Base-by-base conservation (phyloP, 2,888 invertebrate species). In the Lysandra coridon region DNA sequence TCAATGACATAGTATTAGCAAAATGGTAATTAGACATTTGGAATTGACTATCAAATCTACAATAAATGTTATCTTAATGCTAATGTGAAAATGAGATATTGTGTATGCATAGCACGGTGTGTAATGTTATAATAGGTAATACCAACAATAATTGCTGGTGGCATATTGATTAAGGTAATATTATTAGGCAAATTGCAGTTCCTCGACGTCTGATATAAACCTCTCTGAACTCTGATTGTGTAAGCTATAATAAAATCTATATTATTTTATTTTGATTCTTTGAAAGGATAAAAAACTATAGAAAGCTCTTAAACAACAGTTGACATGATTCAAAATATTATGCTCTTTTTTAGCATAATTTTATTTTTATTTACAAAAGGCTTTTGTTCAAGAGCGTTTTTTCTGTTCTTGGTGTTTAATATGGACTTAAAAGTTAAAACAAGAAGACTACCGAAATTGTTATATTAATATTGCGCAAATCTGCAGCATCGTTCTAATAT, bases 81-180 rank as follows among this genome's bases (percentile, higher is more conserved):
- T 33, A 30, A 76, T 76, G 33, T 53, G 53, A 53, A 75, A 75
- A 75, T 75, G 12, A 75, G 57, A 76, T 53, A 76, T 76, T 76
- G 33, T 33, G 76, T 53, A 33, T 23, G 49, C 53, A 44, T 74
- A 23, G 74, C n/a, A 74, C 23, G 2, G 40, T 74, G 23, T n/a
- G 74, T 44, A 69, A 23, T 75, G 49, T 49, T 12, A 44, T 75
- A 75, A 23, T 75, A 75, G 23, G 23, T 75, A 49, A 49, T 75
- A 49, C 12, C 23, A 44, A n/a, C 44, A 44, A 40, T 2, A 6
- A 49, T 23, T 49, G 30, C 49, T 49, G 30, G 23, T 49, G 5
- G 14, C 44, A 44, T 74, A 74, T 76, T 53, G 76, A 76, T 76
- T 33, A 57, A 4, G 44, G 7, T 40, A 74, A 40, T 75, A 30